Evolutionary conservation across 2,797 vertebrate species (phyloP).

Genomic region (Leontocebus nigricollis): DNA sequence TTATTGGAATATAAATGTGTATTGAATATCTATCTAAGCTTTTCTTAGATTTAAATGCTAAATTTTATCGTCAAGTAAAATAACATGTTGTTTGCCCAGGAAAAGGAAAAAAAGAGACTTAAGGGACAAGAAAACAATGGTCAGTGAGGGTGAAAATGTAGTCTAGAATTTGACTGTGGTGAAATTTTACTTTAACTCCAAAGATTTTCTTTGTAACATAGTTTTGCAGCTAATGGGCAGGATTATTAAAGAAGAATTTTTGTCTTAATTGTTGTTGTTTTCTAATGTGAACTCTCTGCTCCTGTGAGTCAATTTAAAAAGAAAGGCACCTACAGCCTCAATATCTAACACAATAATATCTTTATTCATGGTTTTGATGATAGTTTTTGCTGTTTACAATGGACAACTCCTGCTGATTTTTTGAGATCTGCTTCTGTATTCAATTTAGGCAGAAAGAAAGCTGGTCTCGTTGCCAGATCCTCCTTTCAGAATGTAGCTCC

Average conservation of each 20-base stretch:
- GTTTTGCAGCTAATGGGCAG: neutral
- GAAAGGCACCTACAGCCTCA: neutral
- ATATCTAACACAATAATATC: neutral
- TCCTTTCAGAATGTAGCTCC: neutral
- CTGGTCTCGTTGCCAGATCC: neutral
- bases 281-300: neutral
- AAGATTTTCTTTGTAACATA: neutral
- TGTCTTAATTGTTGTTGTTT: neutral
- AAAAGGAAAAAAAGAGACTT: neutral
- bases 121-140: neutral
- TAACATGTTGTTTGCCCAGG: neutral
- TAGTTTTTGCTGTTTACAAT: neutral
- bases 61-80: slow-evolving; percentile 6
- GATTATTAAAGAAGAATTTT: neutral
- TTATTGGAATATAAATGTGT: neutral
- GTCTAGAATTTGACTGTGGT: neutral
- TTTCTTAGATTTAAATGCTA: neutral
- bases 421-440: neutral
- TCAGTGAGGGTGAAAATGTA: neutral
- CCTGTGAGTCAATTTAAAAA: neutral
- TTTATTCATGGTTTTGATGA: neutral
- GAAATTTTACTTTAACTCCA: neutral
- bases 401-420: neutral
- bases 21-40: neutral
- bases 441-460: neutral